A percentile compares a stretch with the other conserved stretches of the same genome.
Evolutionary conservation across 2,888 invertebrate genomes (phyloP).

Genomic region (Enoplolaimus lenunculus): DNA sequence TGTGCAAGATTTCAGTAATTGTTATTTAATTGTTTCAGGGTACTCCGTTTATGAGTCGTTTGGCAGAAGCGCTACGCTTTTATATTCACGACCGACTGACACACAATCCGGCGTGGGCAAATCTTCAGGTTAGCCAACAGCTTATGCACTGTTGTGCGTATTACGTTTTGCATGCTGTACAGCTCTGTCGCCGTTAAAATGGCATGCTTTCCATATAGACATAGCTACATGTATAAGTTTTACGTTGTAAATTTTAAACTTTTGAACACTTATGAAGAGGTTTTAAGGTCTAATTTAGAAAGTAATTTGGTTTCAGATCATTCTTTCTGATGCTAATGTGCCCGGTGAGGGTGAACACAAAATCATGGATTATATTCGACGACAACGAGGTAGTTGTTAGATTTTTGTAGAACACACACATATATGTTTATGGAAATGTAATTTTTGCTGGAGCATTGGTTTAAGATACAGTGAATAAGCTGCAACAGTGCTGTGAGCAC

Average conservation of each 20-base stretch:
- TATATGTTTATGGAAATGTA: no score
- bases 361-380: conserved; percentile 97
- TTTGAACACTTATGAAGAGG: no score
- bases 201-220: neutral
- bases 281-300: no score
- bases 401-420: no score
- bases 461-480: no score
- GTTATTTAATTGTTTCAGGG: no score
- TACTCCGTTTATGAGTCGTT: conserved; percentile 87
- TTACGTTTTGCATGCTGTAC: conserved; percentile 1
- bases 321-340: conserved; percentile 96
- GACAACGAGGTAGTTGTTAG: conserved; percentile 58
- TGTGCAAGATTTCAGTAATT: no score
- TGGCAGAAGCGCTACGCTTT: conserved; percentile 60
- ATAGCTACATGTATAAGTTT: no score
- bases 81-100: conserved; percentile 78
- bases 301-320: conserved; percentile 45
- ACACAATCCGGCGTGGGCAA: conserved; percentile 83
- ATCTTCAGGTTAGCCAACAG: conserved; percentile 56
- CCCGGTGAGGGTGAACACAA: conserved; percentile 98
- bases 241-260: no score
- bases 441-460: no score
- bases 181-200: no score
- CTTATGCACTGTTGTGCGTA: neutral
- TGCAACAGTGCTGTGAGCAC: no score